A percentile compares a stretch with the other conserved stretches of the same genome.
Evolutionary conservation across 1,140 invertebrate genomes (phyloP).

Genomic region (Condylostylus longicornis): DNA sequence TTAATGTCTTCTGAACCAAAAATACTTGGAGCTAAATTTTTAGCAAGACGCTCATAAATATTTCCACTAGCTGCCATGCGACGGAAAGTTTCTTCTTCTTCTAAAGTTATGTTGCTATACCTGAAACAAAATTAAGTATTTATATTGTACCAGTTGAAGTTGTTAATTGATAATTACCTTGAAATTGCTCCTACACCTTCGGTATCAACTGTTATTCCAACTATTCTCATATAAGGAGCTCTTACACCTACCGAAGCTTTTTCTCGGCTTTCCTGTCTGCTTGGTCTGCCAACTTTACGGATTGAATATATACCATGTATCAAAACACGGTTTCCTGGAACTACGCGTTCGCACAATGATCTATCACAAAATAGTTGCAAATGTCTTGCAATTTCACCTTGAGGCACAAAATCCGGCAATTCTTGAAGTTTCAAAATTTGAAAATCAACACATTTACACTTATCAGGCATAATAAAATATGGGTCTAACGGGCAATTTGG

Average conservation of each 20-base stretch:
- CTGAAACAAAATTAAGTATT: no score
- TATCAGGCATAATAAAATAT: conserved; percentile 94
- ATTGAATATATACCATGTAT: conserved; percentile 95
- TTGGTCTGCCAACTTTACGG: conserved; percentile 61
- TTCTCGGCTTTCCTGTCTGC: conserved; percentile 50
- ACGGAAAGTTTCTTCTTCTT: conserved; percentile 87
- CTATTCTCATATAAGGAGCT: conserved; percentile 82
- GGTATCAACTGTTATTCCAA: conserved; percentile 79
- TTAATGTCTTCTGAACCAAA: conserved; percentile 92
- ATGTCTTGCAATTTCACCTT: conserved; percentile 97
- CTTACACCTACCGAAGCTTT: conserved; percentile 85
- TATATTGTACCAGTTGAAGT: no score
- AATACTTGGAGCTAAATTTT: conserved; percentile 93
- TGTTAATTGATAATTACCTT: no score
- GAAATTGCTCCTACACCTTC: conserved; percentile 56
- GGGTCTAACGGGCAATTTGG: conserved; percentile 94
- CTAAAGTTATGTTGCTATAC: conserved; percentile 43
- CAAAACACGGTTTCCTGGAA: conserved; percentile 89
- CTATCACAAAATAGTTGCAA: conserved; percentile 89
- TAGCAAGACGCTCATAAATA: conserved; percentile 79
- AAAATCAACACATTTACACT: conserved; percentile 86
- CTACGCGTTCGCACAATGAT: conserved; percentile 85
- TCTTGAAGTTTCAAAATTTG: conserved; percentile 88
- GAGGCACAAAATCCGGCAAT: conserved; percentile 87
- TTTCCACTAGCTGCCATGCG: conserved; percentile 69